A percentile compares a stretch with the other conserved stretches of the same genome.
Conservation (phyloP, 2,113 vertebrate species). For the Cettia cetti region DNA sequence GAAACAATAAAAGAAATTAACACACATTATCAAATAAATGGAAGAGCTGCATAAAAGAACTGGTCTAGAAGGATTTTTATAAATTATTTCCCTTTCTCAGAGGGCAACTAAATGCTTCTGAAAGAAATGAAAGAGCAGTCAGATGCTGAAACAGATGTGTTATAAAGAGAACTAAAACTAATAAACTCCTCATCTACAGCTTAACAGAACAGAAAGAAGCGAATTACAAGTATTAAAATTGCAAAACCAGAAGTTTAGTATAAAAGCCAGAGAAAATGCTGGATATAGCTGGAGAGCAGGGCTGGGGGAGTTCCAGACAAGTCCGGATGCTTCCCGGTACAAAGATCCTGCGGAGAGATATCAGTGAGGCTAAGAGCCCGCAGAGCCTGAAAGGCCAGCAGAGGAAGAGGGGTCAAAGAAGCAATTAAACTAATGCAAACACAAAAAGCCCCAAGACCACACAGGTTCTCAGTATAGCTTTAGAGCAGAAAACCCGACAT, state of each 20-base stretch:
- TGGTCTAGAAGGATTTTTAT: not conserved
- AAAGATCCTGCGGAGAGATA: constrained; percentile 47
- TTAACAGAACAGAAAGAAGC: not conserved
- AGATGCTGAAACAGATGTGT: not conserved
- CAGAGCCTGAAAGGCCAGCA: constrained; percentile 38
- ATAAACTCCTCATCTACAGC: not conserved
- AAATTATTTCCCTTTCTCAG: constrained; percentile 8
- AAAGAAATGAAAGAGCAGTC: not conserved
- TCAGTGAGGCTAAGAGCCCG: not conserved
- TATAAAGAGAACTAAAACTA: not conserved
- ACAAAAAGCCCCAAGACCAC: constrained; percentile 52
- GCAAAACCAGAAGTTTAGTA: not conserved
- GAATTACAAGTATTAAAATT: not conserved
- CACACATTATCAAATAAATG: not conserved
- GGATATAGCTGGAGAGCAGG: not conserved
- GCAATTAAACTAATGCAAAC: constrained; percentile 63
- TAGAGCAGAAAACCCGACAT: not conserved
- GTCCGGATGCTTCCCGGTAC: not conserved
- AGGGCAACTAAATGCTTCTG: not conserved
- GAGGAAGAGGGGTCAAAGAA: constrained; percentile 57
- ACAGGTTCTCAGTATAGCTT: constrained; percentile 20
- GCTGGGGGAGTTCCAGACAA: not conserved
- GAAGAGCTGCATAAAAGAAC: not conserved
- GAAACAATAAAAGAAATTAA: constrained; percentile 37
- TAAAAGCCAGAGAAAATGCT: not conserved